phyloP scores from a whole-genome alignment of 2,113 vertebrate genomes.

The Dasyornis broadbenti region DNA sequence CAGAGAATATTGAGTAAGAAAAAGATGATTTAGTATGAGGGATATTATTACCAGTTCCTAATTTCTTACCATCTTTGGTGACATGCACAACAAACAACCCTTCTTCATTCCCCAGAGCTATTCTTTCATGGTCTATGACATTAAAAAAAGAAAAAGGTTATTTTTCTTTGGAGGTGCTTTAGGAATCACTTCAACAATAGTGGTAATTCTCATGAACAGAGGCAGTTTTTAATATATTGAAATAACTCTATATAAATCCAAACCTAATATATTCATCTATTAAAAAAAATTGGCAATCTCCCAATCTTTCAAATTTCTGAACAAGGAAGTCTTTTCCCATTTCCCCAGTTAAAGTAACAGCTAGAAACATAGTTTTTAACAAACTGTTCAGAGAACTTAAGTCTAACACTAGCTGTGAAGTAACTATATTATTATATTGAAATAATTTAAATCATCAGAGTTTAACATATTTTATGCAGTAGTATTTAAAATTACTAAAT shows the following conservation, averaged over 20 bases:
- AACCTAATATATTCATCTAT: background rate
- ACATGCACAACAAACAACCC: constrained; percentile 94
- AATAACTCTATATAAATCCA: background rate
- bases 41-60: background rate
- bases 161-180: background rate
- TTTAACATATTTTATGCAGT: background rate
- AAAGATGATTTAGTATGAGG: background rate
- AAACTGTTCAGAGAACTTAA: background rate
- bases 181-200: background rate
- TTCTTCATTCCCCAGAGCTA: constrained; percentile 96
- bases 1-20: background rate
- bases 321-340: background rate
- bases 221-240: background rate
- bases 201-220: background rate
- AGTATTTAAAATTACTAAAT: background rate
- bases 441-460: background rate
- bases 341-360: background rate
- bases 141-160: background rate
- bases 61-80: constrained; percentile 94
- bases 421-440: background rate
- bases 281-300: background rate
- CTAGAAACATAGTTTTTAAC: background rate
- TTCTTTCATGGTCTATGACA: constrained; percentile 91
- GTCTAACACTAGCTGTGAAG: background rate
- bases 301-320: background rate